phyloP scores from a whole-genome alignment of 1,140 invertebrate species.

The Hylyphantes graminicola region DNA sequence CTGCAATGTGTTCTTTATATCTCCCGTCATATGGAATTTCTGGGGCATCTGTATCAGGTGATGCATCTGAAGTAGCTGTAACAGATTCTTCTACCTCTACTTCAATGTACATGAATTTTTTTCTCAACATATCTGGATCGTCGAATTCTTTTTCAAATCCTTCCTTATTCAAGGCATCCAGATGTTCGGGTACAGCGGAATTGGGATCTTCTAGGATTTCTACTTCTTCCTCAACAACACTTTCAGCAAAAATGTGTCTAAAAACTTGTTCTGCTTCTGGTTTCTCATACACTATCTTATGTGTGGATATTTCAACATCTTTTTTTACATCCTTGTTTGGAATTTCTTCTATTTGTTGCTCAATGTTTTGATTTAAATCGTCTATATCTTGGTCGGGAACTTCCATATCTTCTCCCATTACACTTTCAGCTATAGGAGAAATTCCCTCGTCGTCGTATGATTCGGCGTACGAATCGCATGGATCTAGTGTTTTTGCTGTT shows the following conservation, averaged over 20 bases:
- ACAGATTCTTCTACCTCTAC: slow-evolving; percentile 56
- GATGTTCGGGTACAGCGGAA: background rate
- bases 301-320: slow-evolving; percentile 1
- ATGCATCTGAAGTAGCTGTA: slow-evolving; percentile 44
- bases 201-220: slow-evolving; percentile 10
- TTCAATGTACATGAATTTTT: slow-evolving; percentile 50
- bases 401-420: slow-evolving; percentile 42
- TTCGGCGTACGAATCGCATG: background rate
- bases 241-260: slow-evolving; percentile 52
- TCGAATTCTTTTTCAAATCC: slow-evolving; percentile 37
- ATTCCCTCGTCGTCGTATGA: slow-evolving; percentile 23
- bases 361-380: background rate
- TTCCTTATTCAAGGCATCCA: slow-evolving; percentile 46
- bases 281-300: slow-evolving; percentile 46
- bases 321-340: background rate
- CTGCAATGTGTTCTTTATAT: slow-evolving; percentile 40
- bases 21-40: slow-evolving; percentile 50
- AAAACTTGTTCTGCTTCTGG: slow-evolving; percentile 50
- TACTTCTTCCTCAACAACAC: slow-evolving; percentile 44
- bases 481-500: background rate
- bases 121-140: background rate
- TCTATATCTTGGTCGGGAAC: slow-evolving; percentile 33
- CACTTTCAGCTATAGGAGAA: slow-evolving; percentile 52
- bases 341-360: background rate
- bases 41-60: slow-evolving; percentile 46